Evolutionary conservation across 2,888 invertebrate genomes (phyloP), one percentile per base, ranked within the genome.

Genomic region (Trisateles emortualis): DNA sequence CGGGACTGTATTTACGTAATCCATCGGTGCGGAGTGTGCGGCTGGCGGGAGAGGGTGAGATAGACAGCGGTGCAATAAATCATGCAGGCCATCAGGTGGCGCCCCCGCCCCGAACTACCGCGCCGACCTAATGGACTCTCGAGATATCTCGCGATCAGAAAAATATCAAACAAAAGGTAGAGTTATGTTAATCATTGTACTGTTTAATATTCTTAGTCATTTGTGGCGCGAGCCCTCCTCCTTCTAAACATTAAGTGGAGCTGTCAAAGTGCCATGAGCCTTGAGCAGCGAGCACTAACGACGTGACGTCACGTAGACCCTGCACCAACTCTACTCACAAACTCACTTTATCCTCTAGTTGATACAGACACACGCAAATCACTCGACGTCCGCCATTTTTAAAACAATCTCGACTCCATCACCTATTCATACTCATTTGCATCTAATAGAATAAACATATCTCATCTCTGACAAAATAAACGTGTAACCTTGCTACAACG

Each of bases 1-100:
- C 39, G 10, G 22, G 35, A 8, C 26, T 29, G n/a, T 24, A 30
- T 35, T 41, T 22, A 36, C 16, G 39, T 40, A 48, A 29, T 32
- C 50, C 17, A 19, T 47, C 47, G 32, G 43, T 13, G n/a, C 19
- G 19, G 35, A 13, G 29, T n/a, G 29, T 26, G 26, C 26, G 8
- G 4, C 9, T 19, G 10, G 8, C 14, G 38, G 3, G 30, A 4
- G 43, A 2, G 17, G 19, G 26, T 30, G 47, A n/a, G 32, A 14
- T 11, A 40, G 24, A 13, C 40, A 24, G 26, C 40, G 33, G 16
- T 32, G 36, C 32, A 14, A 55, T 55, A 50, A 46, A 55, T 55
- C 51, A 55, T 46, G 46, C 51, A 42, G 29, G 19, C 45, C 45
- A 39, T 50, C 46, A 50, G 51, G 36, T 42, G 42, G 46, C 44